Conservation (phyloP, 2,113 vertebrate genomes). For the Hiodon alosoides region DNA sequence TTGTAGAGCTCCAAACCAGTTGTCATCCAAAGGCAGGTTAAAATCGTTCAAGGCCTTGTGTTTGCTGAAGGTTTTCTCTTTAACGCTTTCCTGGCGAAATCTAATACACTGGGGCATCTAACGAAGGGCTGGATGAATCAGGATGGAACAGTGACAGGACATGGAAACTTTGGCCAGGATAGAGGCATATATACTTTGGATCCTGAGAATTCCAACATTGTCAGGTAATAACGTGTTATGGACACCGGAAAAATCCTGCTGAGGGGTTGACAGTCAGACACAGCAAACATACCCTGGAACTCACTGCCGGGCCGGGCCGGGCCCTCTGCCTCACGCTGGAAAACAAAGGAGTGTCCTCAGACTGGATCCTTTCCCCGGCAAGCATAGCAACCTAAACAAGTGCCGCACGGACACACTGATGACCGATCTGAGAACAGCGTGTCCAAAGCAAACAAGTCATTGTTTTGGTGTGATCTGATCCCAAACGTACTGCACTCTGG, state of each 20-base stretch:
- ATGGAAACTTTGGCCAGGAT: slow-evolving; percentile 30
- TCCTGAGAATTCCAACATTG: slow-evolving; percentile 31
- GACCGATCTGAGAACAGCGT: slow-evolving; percentile 18
- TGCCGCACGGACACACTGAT: background rate
- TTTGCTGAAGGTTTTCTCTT: slow-evolving; percentile 5
- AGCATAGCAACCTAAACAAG: slow-evolving; percentile 29
- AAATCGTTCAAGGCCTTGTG: slow-evolving; percentile 11
- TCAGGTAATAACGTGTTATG: slow-evolving; percentile 35
- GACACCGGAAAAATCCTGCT: slow-evolving; percentile 38
- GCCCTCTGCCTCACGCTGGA: slow-evolving; percentile 26
- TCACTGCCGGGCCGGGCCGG: background rate
- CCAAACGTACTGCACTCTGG: background rate
- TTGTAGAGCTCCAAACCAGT: slow-evolving; percentile 39
- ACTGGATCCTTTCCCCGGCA: slow-evolving; percentile 42
- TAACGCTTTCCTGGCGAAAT: slow-evolving; percentile 10
- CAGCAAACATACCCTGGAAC: slow-evolving; percentile 26
- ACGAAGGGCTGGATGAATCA: slow-evolving; percentile 28
- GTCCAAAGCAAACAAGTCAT: slow-evolving; percentile 23
- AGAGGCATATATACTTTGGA: slow-evolving; percentile 23
- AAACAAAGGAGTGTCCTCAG: slow-evolving; percentile 51
- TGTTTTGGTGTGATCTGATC: background rate
- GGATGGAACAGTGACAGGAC: slow-evolving; percentile 30
- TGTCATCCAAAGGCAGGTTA: slow-evolving; percentile 32
- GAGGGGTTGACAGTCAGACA: slow-evolving; percentile 49
- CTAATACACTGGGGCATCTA: slow-evolving; percentile 21